A percentile compares a stretch with the other conserved stretches of the same genome.
Conservation (phyloP, 2,797 vertebrate genomes). For the Artibeus lituratus region DNA sequence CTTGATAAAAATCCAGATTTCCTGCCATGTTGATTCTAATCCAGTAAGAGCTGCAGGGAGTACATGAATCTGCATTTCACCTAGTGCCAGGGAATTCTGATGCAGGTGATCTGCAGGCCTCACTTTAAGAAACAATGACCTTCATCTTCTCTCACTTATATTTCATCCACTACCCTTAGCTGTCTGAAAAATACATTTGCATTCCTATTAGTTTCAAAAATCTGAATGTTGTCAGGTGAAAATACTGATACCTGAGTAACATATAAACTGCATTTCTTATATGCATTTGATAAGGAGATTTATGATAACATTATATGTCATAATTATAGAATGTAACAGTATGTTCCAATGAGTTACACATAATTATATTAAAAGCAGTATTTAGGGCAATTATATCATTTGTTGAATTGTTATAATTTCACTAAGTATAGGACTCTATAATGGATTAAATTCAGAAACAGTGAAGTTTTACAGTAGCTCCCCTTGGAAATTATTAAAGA, state of each 20-base stretch:
- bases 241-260: constrained; percentile 36
- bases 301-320: constrained; percentile 42
- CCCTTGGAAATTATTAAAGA: constrained; percentile 44
- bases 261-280: constrained; percentile 31
- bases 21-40: not conserved
- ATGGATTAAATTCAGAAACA: constrained; percentile 64
- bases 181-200: not conserved
- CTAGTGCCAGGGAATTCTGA: not conserved
- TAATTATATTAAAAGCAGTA: constrained; percentile 72
- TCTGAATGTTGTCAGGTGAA: not conserved
- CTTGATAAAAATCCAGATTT: not conserved
- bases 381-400: constrained; percentile 66
- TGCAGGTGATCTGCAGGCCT: not conserved
- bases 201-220: constrained; percentile 14
- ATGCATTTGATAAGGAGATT: constrained; percentile 50
- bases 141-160: not conserved
- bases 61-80: not conserved
- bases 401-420: constrained; percentile 70
- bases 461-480: constrained; percentile 34
- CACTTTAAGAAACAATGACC: not conserved
- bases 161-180: not conserved
- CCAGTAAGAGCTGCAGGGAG: not conserved
- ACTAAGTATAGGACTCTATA: constrained; percentile 59
- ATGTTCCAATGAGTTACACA: constrained; percentile 58
- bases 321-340: constrained; percentile 62